Evolutionary conservation across 2,888 invertebrate species (phyloP), one percentile per base, ranked within the genome.

Genomic region (Taphrorychus bicolor): DNA sequence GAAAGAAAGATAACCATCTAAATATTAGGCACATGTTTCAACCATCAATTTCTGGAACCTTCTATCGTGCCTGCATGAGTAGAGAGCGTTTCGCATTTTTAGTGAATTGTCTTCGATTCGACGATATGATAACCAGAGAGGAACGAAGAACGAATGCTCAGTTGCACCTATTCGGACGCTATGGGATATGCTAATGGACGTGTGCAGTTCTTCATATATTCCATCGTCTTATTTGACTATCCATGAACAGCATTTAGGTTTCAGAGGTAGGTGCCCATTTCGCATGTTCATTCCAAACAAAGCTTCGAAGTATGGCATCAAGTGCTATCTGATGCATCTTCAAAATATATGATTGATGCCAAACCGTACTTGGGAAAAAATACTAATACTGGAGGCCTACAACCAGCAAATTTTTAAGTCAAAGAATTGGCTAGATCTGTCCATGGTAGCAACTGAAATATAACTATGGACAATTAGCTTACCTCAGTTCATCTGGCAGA

Each of bases 401-500:
- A 75, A n/a, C 70, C 73, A 52, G 74, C 68, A 18, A 72, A 73
- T 61, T 76, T 73, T 70, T 66, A 48, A 40, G 61, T 48, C 17
- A 66, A 24, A 32, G 53, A 56, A 54, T 45, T 42, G 21, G 54
- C 40, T 11, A 60, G 42, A 64, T 62, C 74, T 9, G 72, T 77
- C 54, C 73, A 75, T 60, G 76, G 75, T 40, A 70, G 60, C 23
- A 72, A 74, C 41, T 54, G 73, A 53, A 75, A 73, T 62, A 66
- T 74, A 18, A 76, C 75, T 48, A 73, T 72, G 70, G 78, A 80
- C 66, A 79, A 80, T 66, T 78, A 77, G 78, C 80, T 79, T 59
- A 77, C 78, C 9, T 78, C 76, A 21, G 73, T 79, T 22, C 66
- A 74, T 17, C 59, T 79, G n/a, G 77, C 75, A 5, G 74, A 76